These are phyloP conservation scores for Eumerus sabulonum DNA, from an alignment of 2,888 invertebrate species.

Conservation along the genomic window DNA sequence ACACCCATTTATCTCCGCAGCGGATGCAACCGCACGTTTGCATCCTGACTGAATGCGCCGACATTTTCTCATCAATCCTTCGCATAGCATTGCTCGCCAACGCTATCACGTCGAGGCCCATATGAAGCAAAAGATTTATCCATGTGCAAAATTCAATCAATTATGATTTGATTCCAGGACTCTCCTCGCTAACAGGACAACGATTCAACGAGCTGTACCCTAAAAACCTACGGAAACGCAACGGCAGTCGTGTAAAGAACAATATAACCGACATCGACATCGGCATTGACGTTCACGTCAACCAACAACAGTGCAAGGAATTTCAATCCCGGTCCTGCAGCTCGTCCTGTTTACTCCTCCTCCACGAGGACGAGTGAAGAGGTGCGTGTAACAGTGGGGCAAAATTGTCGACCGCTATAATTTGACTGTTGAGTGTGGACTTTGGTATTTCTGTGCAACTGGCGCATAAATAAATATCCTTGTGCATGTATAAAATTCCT, in stretches of 20 bases:
- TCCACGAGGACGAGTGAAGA: too few species aligned
- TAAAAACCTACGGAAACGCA: conserved; percentile 48
- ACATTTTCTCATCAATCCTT: conserved; percentile 61
- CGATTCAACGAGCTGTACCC: conserved; percentile 50
- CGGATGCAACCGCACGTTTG: conserved; percentile 64
- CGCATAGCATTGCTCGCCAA: conserved; percentile 11
- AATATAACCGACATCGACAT: conserved; percentile 17
- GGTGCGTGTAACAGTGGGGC: conserved; percentile 4
- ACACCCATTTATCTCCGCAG: conserved; percentile 61
- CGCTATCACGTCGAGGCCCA: conserved; percentile 11
- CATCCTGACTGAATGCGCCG: conserved; percentile 64
- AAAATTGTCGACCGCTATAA: conserved; percentile 67
- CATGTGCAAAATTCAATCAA: conserved; percentile 68
- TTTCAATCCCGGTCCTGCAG: too few species aligned
- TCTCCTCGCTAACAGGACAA: conserved; percentile 40
- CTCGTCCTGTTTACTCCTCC: too few species aligned
- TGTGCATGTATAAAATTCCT: conserved; percentile 20
- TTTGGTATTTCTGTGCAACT: conserved; percentile 23
- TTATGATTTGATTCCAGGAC: conserved; percentile 67
- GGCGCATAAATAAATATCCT: conserved; percentile 54
- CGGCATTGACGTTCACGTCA: conserved; percentile 7
- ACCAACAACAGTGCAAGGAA: not conserved
- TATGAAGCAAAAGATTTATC: conserved; percentile 58
- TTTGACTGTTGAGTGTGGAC: conserved; percentile 52
- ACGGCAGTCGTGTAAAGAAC: conserved; percentile 41